Conservation (phyloP, 2,888 invertebrate genomes). For the Adineta ricciae region DNA sequence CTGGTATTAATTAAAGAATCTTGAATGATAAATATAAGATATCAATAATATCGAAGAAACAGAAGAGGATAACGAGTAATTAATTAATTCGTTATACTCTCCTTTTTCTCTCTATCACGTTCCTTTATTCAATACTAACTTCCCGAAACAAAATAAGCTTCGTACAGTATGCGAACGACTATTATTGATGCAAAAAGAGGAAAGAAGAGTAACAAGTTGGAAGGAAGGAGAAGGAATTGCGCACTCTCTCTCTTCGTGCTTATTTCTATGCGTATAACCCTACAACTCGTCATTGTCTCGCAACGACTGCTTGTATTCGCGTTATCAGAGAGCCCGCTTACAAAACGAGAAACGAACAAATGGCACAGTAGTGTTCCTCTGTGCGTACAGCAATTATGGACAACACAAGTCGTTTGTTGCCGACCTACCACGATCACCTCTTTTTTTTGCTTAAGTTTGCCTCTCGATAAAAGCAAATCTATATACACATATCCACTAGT, state of each 20-base stretch:
- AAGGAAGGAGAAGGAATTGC: neutral
- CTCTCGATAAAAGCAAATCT: neutral
- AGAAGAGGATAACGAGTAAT: neutral
- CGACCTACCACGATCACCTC: neutral
- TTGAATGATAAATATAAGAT: neutral
- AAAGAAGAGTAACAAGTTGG: neutral
- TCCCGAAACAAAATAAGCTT: neutral
- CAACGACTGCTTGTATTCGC: neutral
- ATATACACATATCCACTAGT: neutral
- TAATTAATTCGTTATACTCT: neutral
- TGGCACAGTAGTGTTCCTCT: neutral
- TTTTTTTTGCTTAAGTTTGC: neutral
- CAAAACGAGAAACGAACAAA: neutral
- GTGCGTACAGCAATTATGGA: constrained; percentile 13
- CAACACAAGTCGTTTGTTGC: neutral
- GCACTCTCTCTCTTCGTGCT: neutral
- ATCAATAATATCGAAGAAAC: neutral
- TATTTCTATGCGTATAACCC: neutral
- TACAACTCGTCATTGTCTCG: neutral
- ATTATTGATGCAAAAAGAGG: neutral
- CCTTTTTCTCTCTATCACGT: neutral
- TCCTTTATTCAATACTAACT: neutral
- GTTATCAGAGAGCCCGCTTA: neutral
- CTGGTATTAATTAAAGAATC: neutral
- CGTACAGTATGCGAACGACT: neutral